Evolutionary conservation across 2,888 invertebrate species (phyloP).

Genomic region (Taphrorychus bicolor): DNA sequence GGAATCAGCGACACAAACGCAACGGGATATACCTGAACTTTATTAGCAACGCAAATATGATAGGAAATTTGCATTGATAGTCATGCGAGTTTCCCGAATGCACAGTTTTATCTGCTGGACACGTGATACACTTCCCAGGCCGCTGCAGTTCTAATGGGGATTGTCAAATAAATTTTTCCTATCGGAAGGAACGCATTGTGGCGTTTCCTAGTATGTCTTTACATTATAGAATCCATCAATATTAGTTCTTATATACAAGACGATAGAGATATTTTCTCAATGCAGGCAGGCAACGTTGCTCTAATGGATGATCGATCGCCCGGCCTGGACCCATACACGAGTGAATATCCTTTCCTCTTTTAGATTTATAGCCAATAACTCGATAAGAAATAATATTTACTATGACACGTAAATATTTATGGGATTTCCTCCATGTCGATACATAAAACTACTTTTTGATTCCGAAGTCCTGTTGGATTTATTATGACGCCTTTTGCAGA

Average conservation of each 20-base stretch:
- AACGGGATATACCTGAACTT: slow-evolving; percentile 15
- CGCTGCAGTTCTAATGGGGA: background rate
- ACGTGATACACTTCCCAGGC: slow-evolving; percentile 18
- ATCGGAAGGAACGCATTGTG: background rate
- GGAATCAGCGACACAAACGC: slow-evolving; percentile 31
- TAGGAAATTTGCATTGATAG: slow-evolving; percentile 30
- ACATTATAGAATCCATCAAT: slow-evolving; percentile 30
- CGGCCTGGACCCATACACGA: slow-evolving; percentile 26
- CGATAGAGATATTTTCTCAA: slow-evolving; percentile 37
- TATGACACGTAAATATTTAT: slow-evolving; percentile 37
- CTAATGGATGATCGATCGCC: slow-evolving; percentile 34
- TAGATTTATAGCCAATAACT: slow-evolving; percentile 39
- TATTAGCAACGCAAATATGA: slow-evolving; percentile 35
- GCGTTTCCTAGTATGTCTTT: background rate
- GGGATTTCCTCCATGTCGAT: slow-evolving; percentile 19
- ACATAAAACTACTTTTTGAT: slow-evolving; percentile 27
- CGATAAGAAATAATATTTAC: slow-evolving; percentile 38
- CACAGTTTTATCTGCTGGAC: slow-evolving; percentile 15
- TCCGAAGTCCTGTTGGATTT: background rate
- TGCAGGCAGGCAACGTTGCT: slow-evolving; percentile 10
- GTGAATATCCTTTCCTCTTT: slow-evolving; percentile 36
- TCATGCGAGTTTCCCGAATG: slow-evolving; percentile 23
- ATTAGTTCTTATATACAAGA: slow-evolving; percentile 24
- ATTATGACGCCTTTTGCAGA: too few species aligned
- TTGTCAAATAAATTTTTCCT: background rate